Evolutionary conservation across 2,888 invertebrate genomes (phyloP), one percentile per base, ranked within the genome.

Genomic region (Galerucella pusilla): DNA sequence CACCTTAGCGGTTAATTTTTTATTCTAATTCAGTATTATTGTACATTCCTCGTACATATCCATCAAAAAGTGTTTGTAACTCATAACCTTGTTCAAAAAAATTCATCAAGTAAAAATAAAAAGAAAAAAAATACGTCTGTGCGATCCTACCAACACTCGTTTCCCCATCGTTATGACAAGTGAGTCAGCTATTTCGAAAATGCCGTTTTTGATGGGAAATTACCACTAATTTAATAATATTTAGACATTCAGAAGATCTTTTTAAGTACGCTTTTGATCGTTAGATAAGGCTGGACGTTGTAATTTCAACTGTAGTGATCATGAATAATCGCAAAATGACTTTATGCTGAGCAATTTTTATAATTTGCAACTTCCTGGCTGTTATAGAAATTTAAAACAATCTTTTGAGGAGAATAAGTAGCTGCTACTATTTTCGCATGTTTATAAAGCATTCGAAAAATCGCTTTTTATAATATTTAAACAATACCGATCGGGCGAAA

Each of bases 191-290:
- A 65, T 78, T 80, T 81, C 68, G 54, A 71, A 73, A 74, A 73
- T 74, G 67, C 74, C 68, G 65, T 73, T 75, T 75, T 60, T 73
- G 76, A 74, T 70, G 72, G 57, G 68, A 72, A 61, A 80, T 78
- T 82, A 83, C 82, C 80, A 82, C 82, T 78, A 82, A 81, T 82
- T 83, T 80, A 82, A 82, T 82, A 83, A 82, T 84, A 83, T 84
- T 84, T 84, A 81, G 83, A 84, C 83, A 80, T 77, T 77, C 75
- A 76, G 67, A 76, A 78, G 74, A 79, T 76, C 74, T 73, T 72
- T 78, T 80, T 73, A 16, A 28, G 67, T 63, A 60, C 14, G 45
- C 28, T 73, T 68, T 71, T 72, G 61, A 70, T 59, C 28, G 9
- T 54, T 14, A 67, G 67, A 54, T 67, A 52, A 67, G 35, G 67